Evolutionary conservation across 1,140 invertebrate genomes (phyloP).

Genomic region (Bicyclus anynana): DNA sequence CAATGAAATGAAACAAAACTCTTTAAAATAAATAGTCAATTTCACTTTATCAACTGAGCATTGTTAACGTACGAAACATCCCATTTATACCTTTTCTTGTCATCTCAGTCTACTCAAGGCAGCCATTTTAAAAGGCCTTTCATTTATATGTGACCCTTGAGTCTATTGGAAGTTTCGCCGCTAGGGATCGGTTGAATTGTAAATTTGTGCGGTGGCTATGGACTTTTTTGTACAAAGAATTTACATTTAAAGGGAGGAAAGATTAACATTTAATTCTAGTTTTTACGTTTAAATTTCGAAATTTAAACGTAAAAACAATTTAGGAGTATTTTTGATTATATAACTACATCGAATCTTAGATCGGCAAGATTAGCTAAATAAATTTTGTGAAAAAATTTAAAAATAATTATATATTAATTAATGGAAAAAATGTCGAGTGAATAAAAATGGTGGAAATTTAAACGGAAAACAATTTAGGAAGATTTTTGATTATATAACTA

Average conservation of each 20-base stretch:
- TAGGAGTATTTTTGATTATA: too few relatives aligned
- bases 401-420: too few relatives aligned
- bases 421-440: too few relatives aligned
- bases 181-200: constrained; percentile 19
- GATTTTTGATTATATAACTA: too few relatives aligned
- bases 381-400: too few relatives aligned
- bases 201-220: constrained; percentile 1
- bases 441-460: too few relatives aligned
- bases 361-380: too few relatives aligned
- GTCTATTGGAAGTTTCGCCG: constrained; percentile 14
- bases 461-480: too few relatives aligned
- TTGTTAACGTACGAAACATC: not conserved
- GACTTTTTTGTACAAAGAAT: constrained; percentile 8
- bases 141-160: constrained; percentile 14
- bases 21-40: not conserved
- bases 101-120: constrained; percentile 7
- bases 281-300: not conserved
- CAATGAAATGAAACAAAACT: too few relatives aligned
- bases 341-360: too few relatives aligned
- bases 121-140: constrained; percentile 13
- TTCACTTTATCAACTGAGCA: not conserved
- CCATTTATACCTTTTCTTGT: not conserved
- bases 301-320: constrained; percentile 2
- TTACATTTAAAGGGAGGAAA: constrained; percentile 1
- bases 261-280: constrained; percentile 10